Percentiles rank a stretch among this genome's conserved stretches.
Conservation (phyloP, 2,113 vertebrate species). For the Corythaeola cristata region DNA sequence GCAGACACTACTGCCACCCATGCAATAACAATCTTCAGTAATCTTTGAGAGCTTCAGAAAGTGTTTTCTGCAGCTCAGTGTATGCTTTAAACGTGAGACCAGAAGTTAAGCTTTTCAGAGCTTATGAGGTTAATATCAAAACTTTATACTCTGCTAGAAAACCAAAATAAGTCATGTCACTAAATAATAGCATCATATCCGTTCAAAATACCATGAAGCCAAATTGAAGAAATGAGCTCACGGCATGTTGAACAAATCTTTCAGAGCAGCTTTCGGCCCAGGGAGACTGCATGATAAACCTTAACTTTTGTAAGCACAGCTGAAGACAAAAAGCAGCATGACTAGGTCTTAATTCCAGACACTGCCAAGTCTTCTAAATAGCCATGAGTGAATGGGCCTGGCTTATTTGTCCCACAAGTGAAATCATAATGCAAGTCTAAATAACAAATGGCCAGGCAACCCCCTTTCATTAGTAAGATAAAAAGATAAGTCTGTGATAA, state of each 20-base stretch:
- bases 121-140: background rate
- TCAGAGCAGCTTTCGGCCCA: background rate
- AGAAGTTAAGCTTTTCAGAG: background rate
- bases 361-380: background rate
- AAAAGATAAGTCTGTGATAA: background rate
- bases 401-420: background rate
- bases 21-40: background rate
- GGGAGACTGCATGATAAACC: background rate
- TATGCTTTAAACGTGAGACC: background rate
- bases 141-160: background rate
- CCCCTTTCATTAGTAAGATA: background rate
- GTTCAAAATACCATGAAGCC: background rate
- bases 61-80: background rate
- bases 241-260: background rate
- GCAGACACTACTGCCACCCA: background rate
- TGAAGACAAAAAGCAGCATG: background rate
- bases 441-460: background rate
- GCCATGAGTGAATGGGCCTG: background rate
- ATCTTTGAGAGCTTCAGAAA: background rate
- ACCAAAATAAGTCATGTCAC: background rate
- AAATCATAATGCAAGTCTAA: background rate
- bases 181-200: background rate
- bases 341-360: background rate
- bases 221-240: background rate
- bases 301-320: background rate